Percentiles rank a stretch among this genome's conserved stretches.
These are phyloP conservation scores for Cosmia pyralina DNA, from an alignment of 2,888 invertebrate species.

Conservation along the genomic window DNA sequence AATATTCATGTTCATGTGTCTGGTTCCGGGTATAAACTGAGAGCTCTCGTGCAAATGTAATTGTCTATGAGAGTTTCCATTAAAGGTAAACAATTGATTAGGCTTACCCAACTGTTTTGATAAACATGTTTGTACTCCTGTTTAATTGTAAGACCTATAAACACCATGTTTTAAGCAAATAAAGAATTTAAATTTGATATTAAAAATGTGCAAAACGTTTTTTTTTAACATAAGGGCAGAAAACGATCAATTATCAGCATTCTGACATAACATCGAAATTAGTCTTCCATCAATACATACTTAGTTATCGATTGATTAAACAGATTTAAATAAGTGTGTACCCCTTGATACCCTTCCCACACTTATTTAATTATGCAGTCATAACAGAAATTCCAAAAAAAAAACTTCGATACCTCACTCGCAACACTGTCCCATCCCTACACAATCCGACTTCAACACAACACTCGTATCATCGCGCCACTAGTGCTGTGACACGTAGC, in stretches of 20 bases:
- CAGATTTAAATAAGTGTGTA: background rate
- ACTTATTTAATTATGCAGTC: background rate
- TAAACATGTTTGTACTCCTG: too few relatives aligned
- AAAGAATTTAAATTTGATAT: too few relatives aligned
- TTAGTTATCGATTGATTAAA: background rate
- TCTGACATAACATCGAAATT: background rate
- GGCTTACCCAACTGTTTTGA: background rate
- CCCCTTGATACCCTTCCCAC: background rate
- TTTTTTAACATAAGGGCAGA: background rate
- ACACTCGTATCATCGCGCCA: conserved; percentile 41
- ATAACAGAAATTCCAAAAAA: background rate
- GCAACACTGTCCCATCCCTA: conserved; percentile 34
- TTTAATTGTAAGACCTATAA: too few relatives aligned
- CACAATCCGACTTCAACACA: conserved; percentile 33
- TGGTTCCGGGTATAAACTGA: conserved; percentile 18
- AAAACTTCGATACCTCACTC: conserved; percentile 28
- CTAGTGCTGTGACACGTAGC: conserved; percentile 58
- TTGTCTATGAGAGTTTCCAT: background rate
- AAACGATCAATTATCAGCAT: background rate
- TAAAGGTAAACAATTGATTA: background rate
- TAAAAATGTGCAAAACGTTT: too few relatives aligned
- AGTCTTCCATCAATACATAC: background rate
- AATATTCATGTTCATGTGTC: conserved; percentile 39
- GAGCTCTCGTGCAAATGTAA: background rate
- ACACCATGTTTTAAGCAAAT: too few relatives aligned